Conservation (phyloP, 2,113 vertebrate genomes). For the Girardinichthys multiradiatus region DNA sequence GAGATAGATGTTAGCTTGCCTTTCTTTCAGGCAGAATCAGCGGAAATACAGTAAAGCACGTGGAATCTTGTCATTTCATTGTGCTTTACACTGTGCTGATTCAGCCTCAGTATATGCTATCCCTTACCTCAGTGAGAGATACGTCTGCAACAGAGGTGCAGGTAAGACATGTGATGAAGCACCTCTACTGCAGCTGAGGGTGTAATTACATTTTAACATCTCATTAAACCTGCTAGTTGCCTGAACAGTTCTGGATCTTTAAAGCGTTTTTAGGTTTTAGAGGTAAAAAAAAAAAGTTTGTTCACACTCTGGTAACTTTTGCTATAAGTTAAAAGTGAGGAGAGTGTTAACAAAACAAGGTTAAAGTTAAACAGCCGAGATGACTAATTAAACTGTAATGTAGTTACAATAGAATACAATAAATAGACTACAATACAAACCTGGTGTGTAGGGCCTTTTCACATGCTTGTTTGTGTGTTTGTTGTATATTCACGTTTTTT, state of each 20-base stretch:
- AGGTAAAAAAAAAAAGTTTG: slow-evolving; percentile 40
- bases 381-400: slow-evolving; percentile 17
- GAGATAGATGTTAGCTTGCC: neutral
- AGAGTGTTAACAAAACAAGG: slow-evolving; percentile 26
- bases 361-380: slow-evolving; percentile 4
- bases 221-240: slow-evolving; percentile 60
- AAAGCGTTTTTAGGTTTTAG: slow-evolving; percentile 27
- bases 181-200: slow-evolving; percentile 28
- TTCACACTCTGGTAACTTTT: slow-evolving; percentile 4
- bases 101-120: slow-evolving; percentile 29
- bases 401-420: neutral
- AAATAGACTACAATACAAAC: neutral
- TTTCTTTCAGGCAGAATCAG: slow-evolving; percentile 32
- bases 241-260: slow-evolving; percentile 34
- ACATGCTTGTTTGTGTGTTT: slow-evolving; percentile 20
- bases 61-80: slow-evolving; percentile 53
- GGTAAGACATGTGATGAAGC: slow-evolving; percentile 46
- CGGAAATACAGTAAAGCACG: slow-evolving; percentile 34
- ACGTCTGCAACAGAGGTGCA: slow-evolving; percentile 32
- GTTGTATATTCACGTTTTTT: slow-evolving; percentile 41
- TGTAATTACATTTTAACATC: slow-evolving; percentile 63
- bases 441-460: neutral
- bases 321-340: slow-evolving; percentile 14
- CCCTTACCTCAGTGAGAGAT: slow-evolving; percentile 36
- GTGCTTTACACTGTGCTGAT: slow-evolving; percentile 57